Percentiles rank a stretch among this genome's conserved stretches.
These are phyloP conservation scores for Tragelaphus scriptus DNA, from an alignment of 2,113 vertebrate species.

Conservation along the genomic window DNA sequence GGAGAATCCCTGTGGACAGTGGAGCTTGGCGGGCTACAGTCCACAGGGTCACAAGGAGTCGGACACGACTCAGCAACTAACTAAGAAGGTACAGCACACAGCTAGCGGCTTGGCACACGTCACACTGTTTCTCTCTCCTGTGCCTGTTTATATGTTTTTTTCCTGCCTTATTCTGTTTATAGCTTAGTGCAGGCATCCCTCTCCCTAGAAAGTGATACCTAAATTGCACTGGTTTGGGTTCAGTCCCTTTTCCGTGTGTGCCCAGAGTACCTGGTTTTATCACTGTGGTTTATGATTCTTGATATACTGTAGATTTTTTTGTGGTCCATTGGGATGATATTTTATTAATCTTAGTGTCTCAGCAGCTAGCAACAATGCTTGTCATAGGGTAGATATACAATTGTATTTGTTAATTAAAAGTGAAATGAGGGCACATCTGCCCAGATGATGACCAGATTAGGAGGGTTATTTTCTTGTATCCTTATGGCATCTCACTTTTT, in stretches of 20 bases:
- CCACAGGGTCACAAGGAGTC: background rate
- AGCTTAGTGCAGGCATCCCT: background rate
- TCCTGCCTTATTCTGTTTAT: background rate
- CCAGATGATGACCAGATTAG: background rate
- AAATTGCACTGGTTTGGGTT: background rate
- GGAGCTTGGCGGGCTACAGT: background rate
- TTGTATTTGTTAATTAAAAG: background rate
- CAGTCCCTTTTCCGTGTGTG: background rate
- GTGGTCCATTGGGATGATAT: background rate
- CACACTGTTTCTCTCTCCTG: background rate
- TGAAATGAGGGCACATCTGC: background rate
- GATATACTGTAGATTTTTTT: background rate
- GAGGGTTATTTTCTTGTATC: background rate
- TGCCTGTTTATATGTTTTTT: background rate
- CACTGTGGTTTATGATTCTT: background rate
- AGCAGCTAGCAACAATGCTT: background rate
- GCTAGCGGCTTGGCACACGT: background rate
- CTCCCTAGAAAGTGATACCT: background rate
- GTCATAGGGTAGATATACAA: background rate
- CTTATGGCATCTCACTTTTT: background rate
- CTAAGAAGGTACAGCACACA: background rate
- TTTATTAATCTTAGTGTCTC: background rate
- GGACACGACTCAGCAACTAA: fast-evolving
- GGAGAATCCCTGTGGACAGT: background rate
- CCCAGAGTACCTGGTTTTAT: background rate